Percentiles rank a stretch among this genome's conserved stretches.
Evolutionary conservation across 2,888 invertebrate genomes (phyloP).

Genomic region (Pterobdella sp.): DNA sequence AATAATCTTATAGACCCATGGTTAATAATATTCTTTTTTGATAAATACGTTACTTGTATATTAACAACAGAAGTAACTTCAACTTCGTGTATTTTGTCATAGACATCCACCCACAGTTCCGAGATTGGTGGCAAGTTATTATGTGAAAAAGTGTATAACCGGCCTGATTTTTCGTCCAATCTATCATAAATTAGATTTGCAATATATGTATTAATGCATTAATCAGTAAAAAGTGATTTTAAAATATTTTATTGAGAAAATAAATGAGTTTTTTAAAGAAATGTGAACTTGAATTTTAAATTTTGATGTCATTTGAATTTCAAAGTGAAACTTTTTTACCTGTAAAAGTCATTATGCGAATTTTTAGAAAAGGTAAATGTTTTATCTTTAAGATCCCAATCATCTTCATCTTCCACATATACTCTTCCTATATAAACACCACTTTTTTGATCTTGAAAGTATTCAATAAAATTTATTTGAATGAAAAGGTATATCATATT

Average conservation of each 20-base stretch:
- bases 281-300: neutral
- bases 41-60: slow-evolving; percentile 72
- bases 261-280: neutral
- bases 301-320: neutral
- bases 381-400: slow-evolving; percentile 96
- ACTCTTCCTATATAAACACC: slow-evolving; percentile 87
- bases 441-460: slow-evolving; percentile 52
- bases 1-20: slow-evolving; percentile 81
- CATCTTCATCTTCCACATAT: slow-evolving; percentile 92
- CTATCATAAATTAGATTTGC: slow-evolving; percentile 25
- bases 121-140: slow-evolving; percentile 81
- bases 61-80: slow-evolving; percentile 75
- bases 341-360: slow-evolving; percentile 12
- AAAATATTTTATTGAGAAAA: neutral
- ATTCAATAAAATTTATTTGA: neutral
- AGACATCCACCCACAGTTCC: slow-evolving; percentile 68
- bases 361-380: slow-evolving; percentile 59
- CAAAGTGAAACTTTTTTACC: neutral
- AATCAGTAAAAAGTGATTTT: too few species aligned
- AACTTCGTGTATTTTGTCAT: slow-evolving; percentile 66
- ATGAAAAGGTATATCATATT: neutral
- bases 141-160: slow-evolving; percentile 75
- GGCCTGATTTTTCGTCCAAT: slow-evolving; percentile 80
- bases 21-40: slow-evolving; percentile 90
- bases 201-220: neutral